These are phyloP conservation scores for Tethea ocularis DNA, from an alignment of 2,888 invertebrate genomes.

Conservation along the genomic window DNA sequence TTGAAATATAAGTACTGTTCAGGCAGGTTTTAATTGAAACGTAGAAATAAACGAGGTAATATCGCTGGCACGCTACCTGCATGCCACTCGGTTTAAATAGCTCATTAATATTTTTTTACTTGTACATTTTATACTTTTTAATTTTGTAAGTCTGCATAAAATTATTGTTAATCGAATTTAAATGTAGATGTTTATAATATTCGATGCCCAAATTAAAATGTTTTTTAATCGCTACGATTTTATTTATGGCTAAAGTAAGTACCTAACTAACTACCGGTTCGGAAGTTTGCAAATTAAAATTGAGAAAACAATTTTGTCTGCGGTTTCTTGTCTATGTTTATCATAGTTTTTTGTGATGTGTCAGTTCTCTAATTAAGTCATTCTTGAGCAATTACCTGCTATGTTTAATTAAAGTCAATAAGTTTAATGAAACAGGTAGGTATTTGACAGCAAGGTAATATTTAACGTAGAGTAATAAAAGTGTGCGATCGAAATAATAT, in stretches of 20 bases:
- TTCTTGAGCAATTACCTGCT: no score
- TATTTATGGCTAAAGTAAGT: background rate
- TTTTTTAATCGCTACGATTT: background rate
- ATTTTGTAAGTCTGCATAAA: background rate
- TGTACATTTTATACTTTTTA: conserved; percentile 6
- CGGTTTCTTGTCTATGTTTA: background rate
- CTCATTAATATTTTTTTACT: background rate
- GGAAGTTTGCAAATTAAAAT: background rate
- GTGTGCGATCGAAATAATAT: no score
- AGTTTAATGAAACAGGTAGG: background rate
- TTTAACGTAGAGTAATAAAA: no score
- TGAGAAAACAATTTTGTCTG: background rate
- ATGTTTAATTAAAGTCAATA: background rate
- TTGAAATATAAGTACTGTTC: background rate
- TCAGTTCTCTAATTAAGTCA: background rate
- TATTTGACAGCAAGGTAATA: no score
- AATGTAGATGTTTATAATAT: background rate
- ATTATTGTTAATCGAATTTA: background rate
- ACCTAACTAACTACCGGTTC: conserved; percentile 5
- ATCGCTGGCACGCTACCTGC: conserved; percentile 8
- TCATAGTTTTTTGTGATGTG: background rate
- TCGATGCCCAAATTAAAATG: background rate
- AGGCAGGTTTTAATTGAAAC: conserved; percentile 4
- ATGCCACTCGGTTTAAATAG: conserved; percentile 2
- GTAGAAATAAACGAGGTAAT: conserved; percentile 5